phyloP scores from a whole-genome alignment of 2,113 vertebrate species.

The Tachysurus vachellii region DNA sequence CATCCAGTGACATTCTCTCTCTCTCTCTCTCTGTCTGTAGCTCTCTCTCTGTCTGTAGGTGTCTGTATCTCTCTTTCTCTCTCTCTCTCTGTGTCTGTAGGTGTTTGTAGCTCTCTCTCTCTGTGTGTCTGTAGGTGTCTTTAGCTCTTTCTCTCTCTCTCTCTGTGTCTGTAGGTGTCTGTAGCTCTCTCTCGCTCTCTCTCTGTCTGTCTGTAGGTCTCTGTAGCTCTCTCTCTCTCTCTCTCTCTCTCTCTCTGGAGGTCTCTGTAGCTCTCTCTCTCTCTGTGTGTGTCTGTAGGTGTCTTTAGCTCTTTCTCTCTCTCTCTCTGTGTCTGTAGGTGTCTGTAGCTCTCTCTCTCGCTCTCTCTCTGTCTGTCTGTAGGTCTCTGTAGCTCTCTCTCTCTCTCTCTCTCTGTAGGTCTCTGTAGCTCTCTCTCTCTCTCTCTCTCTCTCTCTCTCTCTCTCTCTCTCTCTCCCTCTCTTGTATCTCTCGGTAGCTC shows the following conservation, averaged over 20 bases:
- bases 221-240: not conserved
- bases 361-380: not conserved
- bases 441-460: not conserved
- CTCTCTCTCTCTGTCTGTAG: not conserved
- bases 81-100: too few relatives aligned
- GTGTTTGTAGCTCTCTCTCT: too few relatives aligned
- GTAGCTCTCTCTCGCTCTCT: not conserved
- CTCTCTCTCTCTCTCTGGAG: too few relatives aligned
- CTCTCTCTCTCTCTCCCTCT: too few relatives aligned
- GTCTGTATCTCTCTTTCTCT: too few relatives aligned
- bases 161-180: not conserved
- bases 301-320: not conserved
- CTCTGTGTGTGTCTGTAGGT: not conserved
- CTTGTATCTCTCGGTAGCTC: not conserved
- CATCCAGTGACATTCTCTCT: slow-evolving; percentile 5
- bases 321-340: not conserved
- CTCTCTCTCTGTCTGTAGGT: not conserved
- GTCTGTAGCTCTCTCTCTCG: not conserved
- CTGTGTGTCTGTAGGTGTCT: too few relatives aligned
- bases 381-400: not conserved
- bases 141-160: too few relatives aligned
- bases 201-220: not conserved
- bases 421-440: not conserved
- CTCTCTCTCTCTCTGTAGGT: not conserved
- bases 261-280: not conserved